These are phyloP conservation scores for Carcina quercana DNA, from an alignment of 2,888 invertebrate genomes.

Conservation along the genomic window DNA sequence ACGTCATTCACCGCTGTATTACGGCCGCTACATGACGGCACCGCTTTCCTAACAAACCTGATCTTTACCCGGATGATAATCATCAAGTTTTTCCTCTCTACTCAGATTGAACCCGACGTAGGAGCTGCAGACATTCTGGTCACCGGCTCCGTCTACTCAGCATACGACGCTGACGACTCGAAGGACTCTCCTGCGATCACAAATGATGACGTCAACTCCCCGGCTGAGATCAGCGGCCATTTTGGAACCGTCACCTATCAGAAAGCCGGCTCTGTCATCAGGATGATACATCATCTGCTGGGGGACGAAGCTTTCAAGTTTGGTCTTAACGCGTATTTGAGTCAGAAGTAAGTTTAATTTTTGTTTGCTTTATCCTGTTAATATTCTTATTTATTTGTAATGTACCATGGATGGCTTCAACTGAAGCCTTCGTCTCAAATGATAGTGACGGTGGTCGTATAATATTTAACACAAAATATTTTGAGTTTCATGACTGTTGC, in stretches of 20 bases:
- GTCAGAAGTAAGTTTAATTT: constrained; percentile 55
- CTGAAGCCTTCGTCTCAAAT: no score
- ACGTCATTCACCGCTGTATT: no score
- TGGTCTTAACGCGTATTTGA: constrained; percentile 49
- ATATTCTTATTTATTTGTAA: neutral
- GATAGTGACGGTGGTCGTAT: neutral
- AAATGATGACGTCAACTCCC: constrained; percentile 70
- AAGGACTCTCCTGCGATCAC: constrained; percentile 71
- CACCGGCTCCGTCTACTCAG: constrained; percentile 77
- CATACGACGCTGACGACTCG: constrained; percentile 74
- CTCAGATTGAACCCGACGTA: constrained; percentile 76
- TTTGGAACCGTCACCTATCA: constrained; percentile 81
- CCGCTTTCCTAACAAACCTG: no score
- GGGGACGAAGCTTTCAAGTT: constrained; percentile 43
- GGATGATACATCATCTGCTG: constrained; percentile 64
- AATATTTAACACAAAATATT: neutral
- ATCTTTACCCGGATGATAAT: no score
- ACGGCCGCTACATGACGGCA: no score
- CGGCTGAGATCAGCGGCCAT: constrained; percentile 75
- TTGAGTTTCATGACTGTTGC: no score
- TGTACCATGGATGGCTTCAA: neutral
- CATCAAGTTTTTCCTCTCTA: constrained; percentile 7
- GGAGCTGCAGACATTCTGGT: constrained; percentile 77
- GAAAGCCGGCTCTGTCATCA: constrained; percentile 74
- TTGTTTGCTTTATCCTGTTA: neutral